A percentile compares a stretch with the other conserved stretches of the same genome.
Evolutionary conservation across 2,797 vertebrate genomes (phyloP).

Genomic region (Hypotaenidia okinawae): DNA sequence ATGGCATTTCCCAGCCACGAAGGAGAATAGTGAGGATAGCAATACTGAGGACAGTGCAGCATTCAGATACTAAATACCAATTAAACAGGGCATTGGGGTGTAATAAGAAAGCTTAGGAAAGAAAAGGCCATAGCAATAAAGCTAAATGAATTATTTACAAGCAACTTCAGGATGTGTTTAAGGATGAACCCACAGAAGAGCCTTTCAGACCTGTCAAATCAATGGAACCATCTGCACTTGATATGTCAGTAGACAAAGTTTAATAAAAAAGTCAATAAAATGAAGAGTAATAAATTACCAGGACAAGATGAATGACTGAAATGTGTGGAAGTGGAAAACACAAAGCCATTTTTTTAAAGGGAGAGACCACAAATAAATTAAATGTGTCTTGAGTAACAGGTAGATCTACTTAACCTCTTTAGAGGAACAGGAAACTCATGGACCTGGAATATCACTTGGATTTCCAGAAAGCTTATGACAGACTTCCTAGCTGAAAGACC

Average conservation of each 20-base stretch:
- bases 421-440: neutral
- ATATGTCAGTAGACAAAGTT: constrained; percentile 25
- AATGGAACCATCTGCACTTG: constrained; percentile 8
- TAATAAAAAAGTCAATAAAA: constrained; percentile 49
- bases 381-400: neutral
- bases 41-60: neutral
- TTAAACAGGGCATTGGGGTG: constrained; percentile 5
- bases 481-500: neutral
- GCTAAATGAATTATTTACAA: constrained; percentile 54
- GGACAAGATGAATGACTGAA: neutral
- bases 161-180: constrained; percentile 4
- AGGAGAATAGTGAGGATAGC: neutral
- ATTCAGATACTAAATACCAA: constrained; percentile 6
- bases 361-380: neutral
- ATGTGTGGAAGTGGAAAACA: neutral
- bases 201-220: constrained; percentile 40
- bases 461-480: neutral
- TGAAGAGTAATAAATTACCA: constrained; percentile 6
- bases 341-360: neutral
- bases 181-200: constrained; percentile 20
- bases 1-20: neutral
- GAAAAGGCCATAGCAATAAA: constrained; percentile 47
- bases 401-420: neutral
- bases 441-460: neutral
- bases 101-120: constrained; percentile 15